These are phyloP conservation scores for Theocolax elegans DNA, from an alignment of 1,140 invertebrate species.

Conservation along the genomic window DNA sequence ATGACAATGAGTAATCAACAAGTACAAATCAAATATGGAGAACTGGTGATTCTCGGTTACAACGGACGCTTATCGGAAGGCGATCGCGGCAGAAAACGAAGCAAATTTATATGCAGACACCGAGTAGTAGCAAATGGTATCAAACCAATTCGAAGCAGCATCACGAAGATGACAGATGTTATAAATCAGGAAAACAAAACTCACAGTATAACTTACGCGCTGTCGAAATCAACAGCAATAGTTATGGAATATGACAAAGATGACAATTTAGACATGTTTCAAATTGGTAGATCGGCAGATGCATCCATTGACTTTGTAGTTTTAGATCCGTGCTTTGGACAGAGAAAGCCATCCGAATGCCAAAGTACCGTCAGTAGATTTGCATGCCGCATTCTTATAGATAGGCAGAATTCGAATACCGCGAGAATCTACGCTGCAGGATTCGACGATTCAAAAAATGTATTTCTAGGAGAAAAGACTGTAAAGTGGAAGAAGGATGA, in stretches of 20 bases:
- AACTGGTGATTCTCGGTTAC: neutral
- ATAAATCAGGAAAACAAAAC: no score
- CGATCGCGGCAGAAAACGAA: neutral
- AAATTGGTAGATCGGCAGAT: constrained; percentile 97
- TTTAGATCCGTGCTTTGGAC: constrained; percentile 84
- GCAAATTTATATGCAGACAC: neutral
- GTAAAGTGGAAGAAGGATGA: constrained; percentile 97
- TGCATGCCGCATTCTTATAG: constrained; percentile 95
- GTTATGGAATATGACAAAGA: constrained; percentile 97
- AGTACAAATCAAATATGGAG: neutral
- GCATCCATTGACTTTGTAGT: constrained; percentile 99
- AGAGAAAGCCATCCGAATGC: constrained; percentile 77
- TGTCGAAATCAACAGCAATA: no score
- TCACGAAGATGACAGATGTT: no score
- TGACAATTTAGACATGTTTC: constrained; percentile 97
- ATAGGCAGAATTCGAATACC: constrained; percentile 86
- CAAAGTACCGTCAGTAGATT: constrained; percentile 97
- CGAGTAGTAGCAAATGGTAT: neutral
- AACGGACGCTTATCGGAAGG: neutral
- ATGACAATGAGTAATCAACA: no score
- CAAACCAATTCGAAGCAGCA: neutral
- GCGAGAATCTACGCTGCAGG: constrained; percentile 97
- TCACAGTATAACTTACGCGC: no score
- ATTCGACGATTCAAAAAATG: constrained; percentile 97
- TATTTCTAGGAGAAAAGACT: constrained; percentile 98